Conservation (phyloP, 2,113 vertebrate genomes). For the Beaufortia kweichowensis region DNA sequence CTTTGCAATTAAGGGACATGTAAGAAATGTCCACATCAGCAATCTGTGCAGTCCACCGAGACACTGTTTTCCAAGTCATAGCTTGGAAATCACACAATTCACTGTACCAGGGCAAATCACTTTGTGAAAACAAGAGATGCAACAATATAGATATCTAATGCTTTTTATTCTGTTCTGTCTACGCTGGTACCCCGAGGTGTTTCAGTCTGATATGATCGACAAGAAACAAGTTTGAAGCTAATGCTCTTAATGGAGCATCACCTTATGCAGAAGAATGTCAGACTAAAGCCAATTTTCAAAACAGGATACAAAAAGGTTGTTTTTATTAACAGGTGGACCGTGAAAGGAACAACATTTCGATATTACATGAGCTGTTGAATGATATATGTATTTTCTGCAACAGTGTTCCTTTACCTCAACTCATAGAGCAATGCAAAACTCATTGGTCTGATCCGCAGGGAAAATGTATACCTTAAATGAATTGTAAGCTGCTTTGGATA, state of each 20-base stretch:
- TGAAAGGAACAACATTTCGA: too few relatives aligned
- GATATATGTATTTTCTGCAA: too few relatives aligned
- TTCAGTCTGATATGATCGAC: background rate
- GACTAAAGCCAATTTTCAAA: too few relatives aligned
- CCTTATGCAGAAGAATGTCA: background rate
- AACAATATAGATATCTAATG: background rate
- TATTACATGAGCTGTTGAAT: too few relatives aligned
- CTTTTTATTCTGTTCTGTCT: background rate
- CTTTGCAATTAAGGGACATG: constrained; percentile 67
- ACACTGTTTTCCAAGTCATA: constrained; percentile 54
- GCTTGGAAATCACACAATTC: constrained; percentile 67
- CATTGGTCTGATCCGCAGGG: too few relatives aligned
- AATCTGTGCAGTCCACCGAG: constrained; percentile 58
- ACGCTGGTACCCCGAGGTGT: background rate
- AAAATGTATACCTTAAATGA: too few relatives aligned
- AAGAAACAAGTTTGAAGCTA: background rate
- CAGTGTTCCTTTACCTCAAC: too few relatives aligned
- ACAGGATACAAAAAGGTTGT: too few relatives aligned
- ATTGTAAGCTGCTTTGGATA: too few relatives aligned
- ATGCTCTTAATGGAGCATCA: background rate
- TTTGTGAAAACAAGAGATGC: constrained; percentile 51
- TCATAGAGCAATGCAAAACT: too few relatives aligned
- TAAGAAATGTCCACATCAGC: constrained; percentile 68
- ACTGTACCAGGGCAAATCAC: constrained; percentile 55
- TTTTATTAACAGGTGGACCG: too few relatives aligned